Base-by-base conservation (phyloP, 1,140 invertebrate genomes). In the Spodoptera litura region DNA sequence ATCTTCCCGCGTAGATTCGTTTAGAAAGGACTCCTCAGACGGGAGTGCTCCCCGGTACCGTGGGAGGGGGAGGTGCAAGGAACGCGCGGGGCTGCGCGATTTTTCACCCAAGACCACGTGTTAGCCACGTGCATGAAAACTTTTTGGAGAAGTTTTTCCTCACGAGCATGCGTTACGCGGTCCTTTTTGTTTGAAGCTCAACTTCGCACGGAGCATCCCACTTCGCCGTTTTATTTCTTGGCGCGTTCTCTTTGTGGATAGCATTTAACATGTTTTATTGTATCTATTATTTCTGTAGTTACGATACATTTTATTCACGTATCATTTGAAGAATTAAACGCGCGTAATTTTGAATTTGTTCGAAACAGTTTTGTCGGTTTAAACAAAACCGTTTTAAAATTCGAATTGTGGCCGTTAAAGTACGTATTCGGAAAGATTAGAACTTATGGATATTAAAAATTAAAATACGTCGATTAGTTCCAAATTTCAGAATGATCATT, bases 21-120 rank as follows among this genome's bases (percentile, higher is more conserved):
- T 86, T 82, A 86, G 85, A 84, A 87, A 87, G 83, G 86, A 89
- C 79, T 84, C 76, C 81, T 84, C 71, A 78, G 76, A 15, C 71
- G 71, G 53, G 72, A 68, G 53, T 75, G 71, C 64, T 77, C 59
- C 58, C 71, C 51, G 62, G 75, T 10, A 31, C 73, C 51, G 55
- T 61, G 77, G 75, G 75, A 82, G 82, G 64, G 75, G 52, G 77
- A 78, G 77, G 75, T 59, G 72, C 66, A 82, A 85, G 84, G 84
- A 82, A 80, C 81, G 86, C 85, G 80, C 77, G 87, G 87, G 79
- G 85, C 82, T 87, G 91, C 89, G 89, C 89, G 87, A 91, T 90
- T 92, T 93, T 93, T 93, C 87, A 85, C 85, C 86, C 88, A 91
- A 92, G 89, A 92, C 90, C 91, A 93, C 91, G 91, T 92, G 91